These are phyloP conservation scores for Campopleginae sp. DNA, from an alignment of 2,888 invertebrate genomes.

Conservation along the genomic window DNA sequence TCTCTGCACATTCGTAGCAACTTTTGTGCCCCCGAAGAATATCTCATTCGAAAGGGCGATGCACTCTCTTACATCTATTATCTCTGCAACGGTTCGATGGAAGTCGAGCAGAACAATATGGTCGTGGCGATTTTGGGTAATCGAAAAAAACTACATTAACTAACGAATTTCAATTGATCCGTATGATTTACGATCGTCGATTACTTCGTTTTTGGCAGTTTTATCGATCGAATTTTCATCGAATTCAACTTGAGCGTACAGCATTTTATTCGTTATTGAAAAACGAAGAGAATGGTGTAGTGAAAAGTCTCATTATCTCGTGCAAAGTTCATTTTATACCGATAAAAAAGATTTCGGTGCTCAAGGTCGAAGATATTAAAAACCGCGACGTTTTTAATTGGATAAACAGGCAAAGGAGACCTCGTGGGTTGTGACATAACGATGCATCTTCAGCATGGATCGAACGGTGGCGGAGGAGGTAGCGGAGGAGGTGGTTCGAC, in stretches of 20 bases:
- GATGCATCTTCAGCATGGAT: conserved; percentile 89
- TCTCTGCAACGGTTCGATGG: conserved; percentile 98
- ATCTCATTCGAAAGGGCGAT: conserved; percentile 96
- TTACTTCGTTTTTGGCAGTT: background rate
- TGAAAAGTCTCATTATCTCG: background rate
- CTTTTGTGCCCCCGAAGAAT: conserved; percentile 98
- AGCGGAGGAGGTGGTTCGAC: conserved; percentile 86
- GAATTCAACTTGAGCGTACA: background rate
- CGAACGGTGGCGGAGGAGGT: conserved; percentile 86
- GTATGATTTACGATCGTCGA: background rate
- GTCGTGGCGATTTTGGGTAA: conserved; percentile 97
- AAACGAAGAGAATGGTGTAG: background rate
- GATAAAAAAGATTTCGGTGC: background rate
- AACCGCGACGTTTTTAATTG: background rate
- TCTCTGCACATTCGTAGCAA: conserved; percentile 96
- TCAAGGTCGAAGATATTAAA: background rate
- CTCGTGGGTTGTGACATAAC: conserved; percentile 97
- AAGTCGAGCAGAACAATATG: conserved; percentile 98
- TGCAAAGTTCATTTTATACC: background rate
- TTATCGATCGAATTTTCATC: background rate
- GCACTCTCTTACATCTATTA: conserved; percentile 97
- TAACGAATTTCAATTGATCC: background rate
- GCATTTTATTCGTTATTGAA: background rate
- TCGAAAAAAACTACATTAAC: background rate
- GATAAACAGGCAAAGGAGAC: conserved; percentile 95